Evolutionary conservation across 2,797 vertebrate species (phyloP), one percentile per base, ranked within the genome.

Genomic region (Malacoctenus gilli): DNA sequence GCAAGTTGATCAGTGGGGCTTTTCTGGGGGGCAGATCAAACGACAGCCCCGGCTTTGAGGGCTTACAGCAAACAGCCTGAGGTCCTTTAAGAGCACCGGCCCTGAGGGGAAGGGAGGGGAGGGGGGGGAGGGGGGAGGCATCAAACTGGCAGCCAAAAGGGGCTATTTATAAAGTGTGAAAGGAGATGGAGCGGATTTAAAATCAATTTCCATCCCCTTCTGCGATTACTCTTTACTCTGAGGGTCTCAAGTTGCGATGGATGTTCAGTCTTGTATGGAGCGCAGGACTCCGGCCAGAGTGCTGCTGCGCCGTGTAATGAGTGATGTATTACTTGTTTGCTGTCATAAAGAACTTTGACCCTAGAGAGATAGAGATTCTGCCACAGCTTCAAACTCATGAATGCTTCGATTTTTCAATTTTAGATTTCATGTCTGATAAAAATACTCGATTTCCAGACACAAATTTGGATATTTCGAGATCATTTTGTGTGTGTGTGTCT

Each of bases 131-230:
- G 60, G 50, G 81, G 78, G 78, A 59, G 75, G 77, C n/a, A n/a
- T n/a, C n/a, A n/a, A 81, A 73, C 72, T 79, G 68, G 65, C 78
- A 73, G 59, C 58, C 69, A 69, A 75, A 67, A 52, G 47, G 65
- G 61, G 65, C 79, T 91, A 85, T 91, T 89, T 89, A 86, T 87
- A 89, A 77, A 49, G 59, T 76, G 80, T 75, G 76, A 84, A 80
- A 75, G 67, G 73, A 79, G 58, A 71, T 53, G 19, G 61, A 76
- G 75, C 81, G 79, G 66, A 83, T 83, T 79, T 82, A 72, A 87
- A 87, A 89, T 87, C 84, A 85, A 87, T 89, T 83, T 75, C 57
- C 59, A 69, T 69, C 46, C 56, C 71, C 66, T 55, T 49, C 55
- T 56, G 53, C 61, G 59, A 43, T 51, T 58, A 59, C 53, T 61